Conservation (phyloP, 2,888 invertebrate species). For the Achlya flavicornis region DNA sequence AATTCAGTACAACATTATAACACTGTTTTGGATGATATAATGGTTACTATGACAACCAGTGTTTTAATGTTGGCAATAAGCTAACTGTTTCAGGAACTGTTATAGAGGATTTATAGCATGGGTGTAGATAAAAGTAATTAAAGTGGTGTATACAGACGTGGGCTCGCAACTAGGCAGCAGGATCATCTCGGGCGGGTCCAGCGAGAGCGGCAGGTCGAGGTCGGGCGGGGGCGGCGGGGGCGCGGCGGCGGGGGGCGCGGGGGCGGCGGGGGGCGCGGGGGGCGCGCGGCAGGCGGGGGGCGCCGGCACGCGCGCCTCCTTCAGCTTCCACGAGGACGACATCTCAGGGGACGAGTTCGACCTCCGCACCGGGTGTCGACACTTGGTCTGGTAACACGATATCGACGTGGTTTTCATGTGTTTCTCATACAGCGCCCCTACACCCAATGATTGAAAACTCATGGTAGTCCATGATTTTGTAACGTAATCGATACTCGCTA, state of each 20-base stretch:
- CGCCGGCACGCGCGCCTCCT: conserved; percentile 19
- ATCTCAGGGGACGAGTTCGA: conserved; percentile 97
- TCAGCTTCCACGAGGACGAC: conserved; percentile 93
- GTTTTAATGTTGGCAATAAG: too few species aligned
- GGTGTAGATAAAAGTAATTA: too few species aligned
- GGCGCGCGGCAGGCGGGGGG: conserved; percentile 30
- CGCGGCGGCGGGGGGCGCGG: conserved; percentile 21
- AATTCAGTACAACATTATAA: too few species aligned
- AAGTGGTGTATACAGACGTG: conserved; percentile 42
- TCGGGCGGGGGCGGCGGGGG: conserved; percentile 18
- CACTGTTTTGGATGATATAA: too few species aligned
- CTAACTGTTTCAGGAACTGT: too few species aligned
- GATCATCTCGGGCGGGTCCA: conserved; percentile 54
- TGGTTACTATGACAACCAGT: too few species aligned
- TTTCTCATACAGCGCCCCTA: too few species aligned
- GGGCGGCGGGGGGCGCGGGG: conserved; percentile 18
- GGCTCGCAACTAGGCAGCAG: conserved; percentile 67
- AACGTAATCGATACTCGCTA: too few species aligned
- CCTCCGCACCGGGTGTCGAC: conserved; percentile 92
- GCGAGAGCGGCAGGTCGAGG: conserved; percentile 28
- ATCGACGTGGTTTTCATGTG: not conserved
- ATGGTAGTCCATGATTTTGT: too few species aligned
- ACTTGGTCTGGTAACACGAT: conserved; percentile 69
- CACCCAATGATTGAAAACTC: too few species aligned
- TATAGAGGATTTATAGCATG: too few species aligned